Evolutionary conservation across 2,888 invertebrate genomes (phyloP).

Genomic region (Clusia tigrina): DNA sequence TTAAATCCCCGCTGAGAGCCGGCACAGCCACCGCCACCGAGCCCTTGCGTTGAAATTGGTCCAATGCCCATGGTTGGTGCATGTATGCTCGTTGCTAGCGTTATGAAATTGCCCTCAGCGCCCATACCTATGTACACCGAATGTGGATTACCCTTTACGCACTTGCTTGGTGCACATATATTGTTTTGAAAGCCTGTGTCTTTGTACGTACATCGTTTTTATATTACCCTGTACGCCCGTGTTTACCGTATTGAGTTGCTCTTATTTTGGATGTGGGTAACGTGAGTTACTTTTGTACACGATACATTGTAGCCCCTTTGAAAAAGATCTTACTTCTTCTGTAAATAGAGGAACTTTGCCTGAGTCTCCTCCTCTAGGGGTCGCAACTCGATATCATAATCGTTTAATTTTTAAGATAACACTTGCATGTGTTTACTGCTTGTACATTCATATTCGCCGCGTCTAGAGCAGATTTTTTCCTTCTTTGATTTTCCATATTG

Average conservation of each 20-base stretch:
- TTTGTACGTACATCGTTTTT: too few species aligned
- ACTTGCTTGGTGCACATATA: too few species aligned
- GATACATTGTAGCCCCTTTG: background rate
- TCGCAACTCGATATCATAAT: background rate
- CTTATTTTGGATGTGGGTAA: background rate
- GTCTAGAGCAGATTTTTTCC: too few species aligned
- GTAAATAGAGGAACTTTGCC: background rate
- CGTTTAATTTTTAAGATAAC: background rate
- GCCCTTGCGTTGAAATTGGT: background rate
- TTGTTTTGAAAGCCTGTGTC: too few species aligned
- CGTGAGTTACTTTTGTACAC: background rate
- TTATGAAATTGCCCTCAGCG: background rate
- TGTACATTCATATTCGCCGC: too few species aligned
- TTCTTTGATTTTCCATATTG: too few species aligned
- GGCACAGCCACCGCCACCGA: background rate
- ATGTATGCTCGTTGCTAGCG: background rate
- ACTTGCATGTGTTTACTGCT: background rate
- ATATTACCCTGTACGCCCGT: too few species aligned
- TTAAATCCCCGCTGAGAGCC: background rate
- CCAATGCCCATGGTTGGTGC: background rate
- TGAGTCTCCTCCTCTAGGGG: background rate
- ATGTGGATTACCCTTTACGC: background rate
- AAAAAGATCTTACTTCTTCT: background rate
- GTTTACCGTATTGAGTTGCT: background rate
- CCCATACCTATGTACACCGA: background rate